Base-by-base conservation (phyloP, 2,113 vertebrate genomes). In the Cyprinodon tularosa region DNA sequence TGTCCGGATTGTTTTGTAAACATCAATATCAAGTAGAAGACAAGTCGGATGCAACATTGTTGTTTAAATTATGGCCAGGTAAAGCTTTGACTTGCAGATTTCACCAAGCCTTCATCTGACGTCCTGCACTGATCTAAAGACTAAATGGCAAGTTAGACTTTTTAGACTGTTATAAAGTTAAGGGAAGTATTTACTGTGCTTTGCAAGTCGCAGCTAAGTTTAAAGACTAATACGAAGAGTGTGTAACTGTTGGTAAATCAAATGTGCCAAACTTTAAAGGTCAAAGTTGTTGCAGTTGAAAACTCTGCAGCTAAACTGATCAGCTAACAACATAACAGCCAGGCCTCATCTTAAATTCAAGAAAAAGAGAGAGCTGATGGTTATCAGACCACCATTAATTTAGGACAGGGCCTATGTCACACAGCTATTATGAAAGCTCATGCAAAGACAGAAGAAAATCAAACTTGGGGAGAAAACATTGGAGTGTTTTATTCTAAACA, bases 271-370 rank as follows among this genome's bases (percentile, higher is more conserved):
- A 67, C 60, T 72, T 70, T 85, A 93, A 87, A 89, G 86, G 86
- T 91, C 89, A 92, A 91, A 92, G 86, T 91, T 85, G 86, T 53
- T 36, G 22, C 61, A 80, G 74, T 59, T 76, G 50, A 87, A 74
- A 81, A 85, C 76, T 12, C 77, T 84, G 77, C 80, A 75, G 53
- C 62, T n/a, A 78, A 78, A 83, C 79, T 82, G 87, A 91, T 89
- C 83, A 85, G 81, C 82, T 88, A 59, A 74, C 12, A 80, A 66
- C 53, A 80, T 47, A 68, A 76, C 37, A 71, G 22, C 42, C 69
- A 72, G 68, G 66, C 17, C 77, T 66, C 5, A 38, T 86, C 71
- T 86, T 81, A 50, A 37, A 78, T 40, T 68, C 9, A 45, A 64
- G 59, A 12, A 47, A 66, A 15, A 17, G 60, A 12, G 44, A 4